These are phyloP conservation scores for Penaeus chinensis DNA, from an alignment of 1,140 invertebrate species.

Conservation along the genomic window DNA sequence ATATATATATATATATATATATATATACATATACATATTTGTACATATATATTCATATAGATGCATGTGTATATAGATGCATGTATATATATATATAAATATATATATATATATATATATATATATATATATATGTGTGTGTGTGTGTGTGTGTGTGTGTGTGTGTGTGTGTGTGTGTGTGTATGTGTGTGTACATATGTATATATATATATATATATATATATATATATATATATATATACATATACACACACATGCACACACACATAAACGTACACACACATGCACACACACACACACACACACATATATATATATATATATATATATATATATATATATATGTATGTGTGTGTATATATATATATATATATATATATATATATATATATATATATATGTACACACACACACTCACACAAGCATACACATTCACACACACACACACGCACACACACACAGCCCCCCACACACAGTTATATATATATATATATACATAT, in stretches of 20 bases:
- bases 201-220: constrained; percentile 1
- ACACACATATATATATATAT: neutral
- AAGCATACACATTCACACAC: neutral
- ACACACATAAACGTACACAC: too few species aligned
- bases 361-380: constrained; percentile 33
- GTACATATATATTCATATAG: too few species aligned
- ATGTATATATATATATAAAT: too few species aligned
- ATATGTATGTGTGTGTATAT: constrained; percentile 39
- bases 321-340: constrained; percentile 48
- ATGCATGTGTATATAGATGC: too few species aligned
- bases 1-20: neutral
- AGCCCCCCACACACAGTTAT: neutral
- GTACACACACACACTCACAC: neutral
- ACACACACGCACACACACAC: neutral
- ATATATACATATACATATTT: too few species aligned
- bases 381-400: constrained; percentile 27
- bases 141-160: too few species aligned
- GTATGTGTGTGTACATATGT: neutral
- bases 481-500: too few species aligned
- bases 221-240: neutral
- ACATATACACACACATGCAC: neutral
- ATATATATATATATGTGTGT: too few species aligned
- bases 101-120: too few species aligned
- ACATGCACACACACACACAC: too few species aligned
- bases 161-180: neutral